These are phyloP conservation scores for Pseudeuparius sepicola DNA, from an alignment of 2,888 invertebrate genomes.

Conservation along the genomic window DNA sequence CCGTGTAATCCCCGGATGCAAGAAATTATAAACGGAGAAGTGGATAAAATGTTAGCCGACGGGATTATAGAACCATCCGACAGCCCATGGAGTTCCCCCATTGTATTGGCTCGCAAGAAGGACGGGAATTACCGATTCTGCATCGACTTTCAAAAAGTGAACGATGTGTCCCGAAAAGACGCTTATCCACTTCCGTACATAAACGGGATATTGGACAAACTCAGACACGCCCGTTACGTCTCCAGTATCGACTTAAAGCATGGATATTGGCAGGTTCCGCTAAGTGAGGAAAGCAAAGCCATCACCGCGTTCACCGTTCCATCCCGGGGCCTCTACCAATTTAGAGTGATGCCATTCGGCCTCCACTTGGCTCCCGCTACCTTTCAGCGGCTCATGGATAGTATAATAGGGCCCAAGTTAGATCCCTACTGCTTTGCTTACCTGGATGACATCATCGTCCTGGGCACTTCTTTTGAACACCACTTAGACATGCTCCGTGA, in stretches of 20 bases:
- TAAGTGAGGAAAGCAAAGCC: not conserved
- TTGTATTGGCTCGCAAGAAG: conserved; percentile 1
- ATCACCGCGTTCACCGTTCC: conserved; percentile 20
- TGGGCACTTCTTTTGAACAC: not conserved
- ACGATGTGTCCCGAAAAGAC: conserved; percentile 26
- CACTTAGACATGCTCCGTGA: not conserved
- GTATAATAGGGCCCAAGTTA: conserved; percentile 1
- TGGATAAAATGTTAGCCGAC: too few relatives aligned
- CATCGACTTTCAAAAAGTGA: too few relatives aligned
- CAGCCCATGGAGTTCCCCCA: too few relatives aligned
- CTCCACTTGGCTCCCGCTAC: conserved; percentile 26
- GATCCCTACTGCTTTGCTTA: not conserved
- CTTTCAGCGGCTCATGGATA: conserved; percentile 21
- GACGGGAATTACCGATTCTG: conserved; percentile 2
- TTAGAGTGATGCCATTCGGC: conserved; percentile 28
- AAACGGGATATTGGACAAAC: conserved; percentile 25
- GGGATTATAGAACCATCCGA: too few relatives aligned
- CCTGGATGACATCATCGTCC: conserved; percentile 3
- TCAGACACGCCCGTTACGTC: conserved; percentile 26
- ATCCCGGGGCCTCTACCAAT: conserved; percentile 26
- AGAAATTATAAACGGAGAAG: too few relatives aligned
- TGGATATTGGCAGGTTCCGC: conserved; percentile 1
- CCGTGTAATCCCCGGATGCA: too few relatives aligned
- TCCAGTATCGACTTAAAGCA: conserved; percentile 25
- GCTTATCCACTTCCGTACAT: conserved; percentile 29